Evolutionary conservation across 2,113 vertebrate species (phyloP), one percentile per base, ranked within the genome.

Genomic region (Python bivittatus): DNA sequence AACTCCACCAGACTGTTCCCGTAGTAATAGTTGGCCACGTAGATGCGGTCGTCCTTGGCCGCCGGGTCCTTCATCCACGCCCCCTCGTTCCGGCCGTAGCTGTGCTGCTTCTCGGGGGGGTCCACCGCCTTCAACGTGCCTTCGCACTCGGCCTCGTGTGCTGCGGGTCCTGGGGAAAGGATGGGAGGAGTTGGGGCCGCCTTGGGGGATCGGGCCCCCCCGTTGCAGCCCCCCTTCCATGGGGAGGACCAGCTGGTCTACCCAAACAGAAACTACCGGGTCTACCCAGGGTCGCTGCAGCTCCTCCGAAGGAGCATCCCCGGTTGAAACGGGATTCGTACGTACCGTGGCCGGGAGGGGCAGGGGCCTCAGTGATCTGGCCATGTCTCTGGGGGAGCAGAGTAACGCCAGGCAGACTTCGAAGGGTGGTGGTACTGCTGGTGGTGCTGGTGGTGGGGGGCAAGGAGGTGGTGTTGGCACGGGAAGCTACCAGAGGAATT

Each of bases 51-150:
- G 11, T 99, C 99, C 94, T 96, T 98, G n/a, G 98, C 98, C 0
- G 97, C 91, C 0, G 99, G 99, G 95, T 99, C 99, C 97, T 99
- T 99, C 99, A 99, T 99, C 99, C 99, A 99, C 84, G 99, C 99
- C 2, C 99, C 99, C 92, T 99, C 99, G 0, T 99, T 99, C 57
- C 99, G 99, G 22, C 99, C 99, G 0, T 99, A 99, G 95, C 98
- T 99, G 97, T 99, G 99, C 58, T 99, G 99, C 94, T 98, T 98
- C 85, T 93, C 94, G 0, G 99, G 99, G 4, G 96, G 95, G 88
- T 99, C 98, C 61, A 99, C 98, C 0, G 98, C 98, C 29, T 98
- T 97, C 0, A 99, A 97, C 1, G 99, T 99, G 85, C 99, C 99
- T 89, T 99, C 99, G 0, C 99, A 99, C 92, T 97, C 98, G 2